phyloP scores from a whole-genome alignment of 2,888 invertebrate species.

The Aromia moschata region DNA sequence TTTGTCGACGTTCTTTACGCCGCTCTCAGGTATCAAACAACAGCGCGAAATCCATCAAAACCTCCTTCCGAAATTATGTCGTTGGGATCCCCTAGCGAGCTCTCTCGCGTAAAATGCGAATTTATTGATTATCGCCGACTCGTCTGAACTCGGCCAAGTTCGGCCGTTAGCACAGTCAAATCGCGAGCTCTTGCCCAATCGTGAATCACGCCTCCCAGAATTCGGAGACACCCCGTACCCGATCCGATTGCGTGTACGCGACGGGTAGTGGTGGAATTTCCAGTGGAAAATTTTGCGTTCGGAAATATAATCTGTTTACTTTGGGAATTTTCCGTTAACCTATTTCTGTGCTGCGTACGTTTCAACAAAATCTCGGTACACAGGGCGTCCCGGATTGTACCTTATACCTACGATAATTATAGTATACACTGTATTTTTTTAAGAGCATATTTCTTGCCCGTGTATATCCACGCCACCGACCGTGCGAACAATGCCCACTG shows the following conservation, averaged over 20 bases:
- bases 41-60: slow-evolving; percentile 31
- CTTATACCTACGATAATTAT: too few relatives aligned
- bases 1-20: neutral
- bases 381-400: too few relatives aligned
- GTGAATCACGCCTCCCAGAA: neutral
- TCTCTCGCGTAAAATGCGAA: slow-evolving; percentile 21
- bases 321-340: too few relatives aligned
- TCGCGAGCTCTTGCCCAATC: neutral
- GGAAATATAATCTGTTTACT: too few relatives aligned
- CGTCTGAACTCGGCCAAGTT: neutral
- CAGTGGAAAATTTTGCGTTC: neutral
- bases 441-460: too few relatives aligned
- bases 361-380: too few relatives aligned
- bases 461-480: too few relatives aligned
- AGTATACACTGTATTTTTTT: too few relatives aligned
- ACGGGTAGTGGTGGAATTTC: neutral
- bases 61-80: slow-evolving; percentile 34
- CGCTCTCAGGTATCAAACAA: neutral
- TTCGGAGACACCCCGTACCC: neutral
- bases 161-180: slow-evolving; percentile 17
- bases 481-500: too few relatives aligned
- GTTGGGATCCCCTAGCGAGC: slow-evolving; percentile 27
- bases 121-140: slow-evolving; percentile 20
- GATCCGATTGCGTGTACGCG: neutral
- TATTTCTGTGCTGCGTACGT: too few relatives aligned